Evolutionary conservation across 2,888 invertebrate genomes (phyloP), one percentile per base, ranked within the genome.

Genomic region (Platycheirus albimanus): DNA sequence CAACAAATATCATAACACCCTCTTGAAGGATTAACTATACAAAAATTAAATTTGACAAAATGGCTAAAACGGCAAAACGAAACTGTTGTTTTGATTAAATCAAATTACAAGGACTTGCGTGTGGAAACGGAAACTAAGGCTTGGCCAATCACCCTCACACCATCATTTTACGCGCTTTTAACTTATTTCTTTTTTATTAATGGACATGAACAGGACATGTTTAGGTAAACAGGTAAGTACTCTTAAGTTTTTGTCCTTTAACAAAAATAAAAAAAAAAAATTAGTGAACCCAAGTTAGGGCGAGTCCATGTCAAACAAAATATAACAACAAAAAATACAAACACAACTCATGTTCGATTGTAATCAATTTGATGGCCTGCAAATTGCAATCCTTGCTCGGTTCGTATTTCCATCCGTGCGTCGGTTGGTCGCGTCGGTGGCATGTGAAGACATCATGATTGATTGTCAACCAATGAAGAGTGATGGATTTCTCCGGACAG

Each of bases 391-490:
- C 78, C 71, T 43, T n/a, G n/a, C n/a, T n/a, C 78, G 72, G 63
- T 78, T 71, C 71, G 56, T 72, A 78, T 63, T 58, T 69, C 74
- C 56, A 69, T 43, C 43, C 51, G n/a, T n/a, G 28, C 8, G 38
- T 70, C 15, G 49, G 1, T n/a, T 3, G 47, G 20, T n/a, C 13
- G 13, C 1, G 56, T n/a, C 20, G 19, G 38, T 10, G 38, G n/a
- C 13, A 58, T 61, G 61, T 61, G 45, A 61, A 61, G 61, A 61
- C 61, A 74, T 83, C 61, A 74, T 83, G 83, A 83, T 83, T 83
- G 83, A 83, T 83, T 78, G 83, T 69, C 63, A 74, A 64, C 72
- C 83, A 19, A 74, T 78, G 78, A 83, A 74, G 83, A 78, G 51
- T 78, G 83, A 83, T 83, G 83, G 83, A 58, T 80, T 49, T 41